Base-by-base conservation (phyloP, 2,113 vertebrate genomes). In the Dipodomys ordii region DNA sequence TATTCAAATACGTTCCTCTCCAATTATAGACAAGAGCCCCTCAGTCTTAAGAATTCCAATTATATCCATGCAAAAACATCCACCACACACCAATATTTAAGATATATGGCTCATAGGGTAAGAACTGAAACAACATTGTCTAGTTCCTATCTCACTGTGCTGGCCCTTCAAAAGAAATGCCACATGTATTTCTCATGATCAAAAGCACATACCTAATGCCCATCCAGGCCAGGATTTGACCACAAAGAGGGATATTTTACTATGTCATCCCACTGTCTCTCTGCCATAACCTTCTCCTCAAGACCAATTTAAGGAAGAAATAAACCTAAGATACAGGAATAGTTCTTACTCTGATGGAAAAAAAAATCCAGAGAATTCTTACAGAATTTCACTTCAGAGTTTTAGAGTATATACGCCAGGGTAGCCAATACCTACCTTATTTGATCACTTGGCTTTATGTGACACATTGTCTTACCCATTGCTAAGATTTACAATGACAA, bases 21-120 rank as follows among this genome's bases (percentile, higher is more conserved):
- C 67, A 82, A 94, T 91, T 85, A 77, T n/a, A 88, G 83, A 69
- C 7, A 84, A 84, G 68, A 80, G 71, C 9, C 53, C 53, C 15
- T 91, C 64, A 84, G 46, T 95, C 77, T 88, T 69, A 88, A 94
- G 68, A 86, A 88, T 77, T 39, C 62, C 69, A 90, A 73, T 77
- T 77, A 87, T 22, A 92, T 67, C 8, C 73, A 69, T 73, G n/a
- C 72, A 92, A 32, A 83, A 78, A 49, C 1, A 78, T 81, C 72
- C 12, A 72, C 7, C 12, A 72, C 7, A 72, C 49, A 86, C n/a
- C 27, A 77, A 64, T 19, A 77, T 19, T 12, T 71, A 76, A 87
- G 80, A 89, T 22, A 65, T 16, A 85, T 2, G 87, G 86, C 32
- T 44, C 92, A 76, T 1, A 46, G 23, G 28, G 81, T 53, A 27